A percentile compares a stretch with the other conserved stretches of the same genome.
Evolutionary conservation across 2,113 vertebrate species (phyloP).

Genomic region (Okapia johnstoni): DNA sequence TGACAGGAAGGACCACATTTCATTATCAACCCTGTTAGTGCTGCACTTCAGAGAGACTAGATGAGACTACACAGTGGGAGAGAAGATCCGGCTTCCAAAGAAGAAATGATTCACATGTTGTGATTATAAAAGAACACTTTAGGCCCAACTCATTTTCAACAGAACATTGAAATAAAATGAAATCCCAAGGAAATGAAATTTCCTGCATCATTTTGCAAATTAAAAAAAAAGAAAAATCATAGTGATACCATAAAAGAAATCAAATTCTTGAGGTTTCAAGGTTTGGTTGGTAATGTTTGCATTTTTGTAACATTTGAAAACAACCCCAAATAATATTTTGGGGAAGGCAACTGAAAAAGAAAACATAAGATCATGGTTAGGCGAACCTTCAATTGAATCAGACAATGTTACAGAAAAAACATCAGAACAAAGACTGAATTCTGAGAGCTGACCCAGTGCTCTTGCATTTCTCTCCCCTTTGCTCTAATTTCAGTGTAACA

Average conservation of each 20-base stretch:
- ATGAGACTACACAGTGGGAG: slow-evolving; percentile 43
- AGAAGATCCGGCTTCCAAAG: not conserved
- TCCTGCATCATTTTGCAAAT: slow-evolving; percentile 65
- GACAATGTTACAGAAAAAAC: slow-evolving; percentile 1
- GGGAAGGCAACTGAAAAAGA: not conserved
- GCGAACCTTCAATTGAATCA: not conserved
- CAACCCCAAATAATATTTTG: slow-evolving; percentile 53
- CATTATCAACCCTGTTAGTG: slow-evolving; percentile 54
- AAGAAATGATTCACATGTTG: slow-evolving; percentile 34
- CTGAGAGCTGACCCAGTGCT: not conserved
- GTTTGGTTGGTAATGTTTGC: slow-evolving; percentile 4
- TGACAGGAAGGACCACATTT: slow-evolving; percentile 48
- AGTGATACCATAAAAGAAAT: slow-evolving; percentile 56
- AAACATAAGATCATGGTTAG: slow-evolving; percentile 34
- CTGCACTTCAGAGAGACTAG: slow-evolving; percentile 38
- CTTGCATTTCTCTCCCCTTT: not conserved
- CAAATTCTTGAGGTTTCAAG: slow-evolving; percentile 47
- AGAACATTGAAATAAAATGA: slow-evolving; percentile 69
- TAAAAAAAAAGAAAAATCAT: slow-evolving; percentile 17
- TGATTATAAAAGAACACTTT: slow-evolving; percentile 48
- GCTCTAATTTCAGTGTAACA: slow-evolving; percentile 69
- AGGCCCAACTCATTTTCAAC: slow-evolving; percentile 59
- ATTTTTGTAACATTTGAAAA: slow-evolving; percentile 54
- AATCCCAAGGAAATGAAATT: slow-evolving; percentile 67
- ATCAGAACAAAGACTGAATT: slow-evolving; percentile 53